Evolutionary conservation across 2,113 vertebrate species (phyloP).

Genomic region (Macrotis lagotis): DNA sequence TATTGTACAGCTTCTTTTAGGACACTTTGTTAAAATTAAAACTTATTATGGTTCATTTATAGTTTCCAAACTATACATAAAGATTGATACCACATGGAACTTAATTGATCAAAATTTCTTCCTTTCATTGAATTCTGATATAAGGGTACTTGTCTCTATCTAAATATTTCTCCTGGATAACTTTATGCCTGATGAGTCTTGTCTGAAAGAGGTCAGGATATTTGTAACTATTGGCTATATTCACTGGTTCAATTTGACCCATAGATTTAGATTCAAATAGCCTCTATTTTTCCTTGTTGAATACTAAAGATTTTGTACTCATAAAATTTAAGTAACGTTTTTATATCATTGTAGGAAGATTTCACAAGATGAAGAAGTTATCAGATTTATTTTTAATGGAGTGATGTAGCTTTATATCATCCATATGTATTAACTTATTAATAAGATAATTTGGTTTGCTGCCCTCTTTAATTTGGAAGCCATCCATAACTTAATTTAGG

Average conservation of each 20-base stretch:
- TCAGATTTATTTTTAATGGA: neutral
- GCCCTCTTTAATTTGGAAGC: neutral
- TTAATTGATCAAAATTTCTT: neutral
- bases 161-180: neutral
- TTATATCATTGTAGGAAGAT: neutral
- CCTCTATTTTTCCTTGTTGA: neutral
- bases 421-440: neutral
- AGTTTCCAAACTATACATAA: neutral
- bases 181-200: neutral
- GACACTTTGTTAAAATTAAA: neutral
- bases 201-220: neutral
- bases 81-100: neutral
- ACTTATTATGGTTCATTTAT: neutral
- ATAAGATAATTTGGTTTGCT: neutral
- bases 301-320: neutral
- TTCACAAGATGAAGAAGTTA: neutral
- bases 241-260: neutral
- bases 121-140: neutral
- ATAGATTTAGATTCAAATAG: neutral
- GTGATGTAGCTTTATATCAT: neutral
- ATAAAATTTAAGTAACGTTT: neutral
- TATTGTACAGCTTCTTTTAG: neutral
- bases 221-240: neutral
- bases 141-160: neutral
- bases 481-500: neutral